Conservation (phyloP, 2,797 vertebrate species). For the Cossypha dichroa region DNA sequence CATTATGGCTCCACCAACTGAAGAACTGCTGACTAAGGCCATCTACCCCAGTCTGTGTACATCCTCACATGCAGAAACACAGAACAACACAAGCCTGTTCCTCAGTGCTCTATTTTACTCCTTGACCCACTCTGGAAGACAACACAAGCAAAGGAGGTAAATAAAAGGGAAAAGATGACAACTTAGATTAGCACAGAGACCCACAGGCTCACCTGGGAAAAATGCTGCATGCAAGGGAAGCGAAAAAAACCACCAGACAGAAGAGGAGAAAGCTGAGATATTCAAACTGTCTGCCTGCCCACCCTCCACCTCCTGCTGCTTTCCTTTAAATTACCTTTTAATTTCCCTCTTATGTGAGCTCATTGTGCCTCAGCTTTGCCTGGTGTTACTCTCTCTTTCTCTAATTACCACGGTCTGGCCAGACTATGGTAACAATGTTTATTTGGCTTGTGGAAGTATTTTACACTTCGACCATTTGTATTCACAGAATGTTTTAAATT, state of each 20-base stretch:
- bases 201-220: conserved; percentile 25
- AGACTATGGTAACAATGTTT: background rate
- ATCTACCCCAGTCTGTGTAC: background rate
- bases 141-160: background rate
- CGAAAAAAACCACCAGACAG: background rate
- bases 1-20: conserved; percentile 61
- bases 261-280: background rate
- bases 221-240: background rate
- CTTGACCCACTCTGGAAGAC: background rate
- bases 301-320: background rate
- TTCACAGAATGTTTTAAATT: background rate
- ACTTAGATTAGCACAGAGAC: background rate
- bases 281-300: background rate
- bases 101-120: background rate
- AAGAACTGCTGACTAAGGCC: background rate
- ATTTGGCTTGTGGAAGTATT: background rate
- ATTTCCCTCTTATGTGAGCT: background rate
- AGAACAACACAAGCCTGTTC: conserved; percentile 4
- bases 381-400: background rate
- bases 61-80: background rate
- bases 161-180: background rate
- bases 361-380: background rate
- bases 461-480: background rate
- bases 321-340: background rate
- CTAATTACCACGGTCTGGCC: background rate